These are phyloP conservation scores for Tragelaphus oryx DNA, from an alignment of 2,797 vertebrate genomes.

Conservation along the genomic window DNA sequence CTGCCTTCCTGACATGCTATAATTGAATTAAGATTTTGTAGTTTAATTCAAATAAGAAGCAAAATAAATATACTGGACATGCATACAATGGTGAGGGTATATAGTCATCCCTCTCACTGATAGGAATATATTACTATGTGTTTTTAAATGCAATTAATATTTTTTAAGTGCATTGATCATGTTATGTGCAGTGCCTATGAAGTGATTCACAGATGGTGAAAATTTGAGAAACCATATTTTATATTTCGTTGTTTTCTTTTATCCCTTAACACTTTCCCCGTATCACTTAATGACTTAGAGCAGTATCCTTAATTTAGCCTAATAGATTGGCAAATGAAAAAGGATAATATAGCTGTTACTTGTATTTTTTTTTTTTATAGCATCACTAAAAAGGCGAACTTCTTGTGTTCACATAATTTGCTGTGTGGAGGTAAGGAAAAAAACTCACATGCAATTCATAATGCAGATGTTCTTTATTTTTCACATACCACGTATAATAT, in stretches of 20 bases:
- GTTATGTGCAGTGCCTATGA: not conserved
- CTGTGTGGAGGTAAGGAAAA: not conserved
- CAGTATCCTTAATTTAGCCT: not conserved
- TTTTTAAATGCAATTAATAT: not conserved
- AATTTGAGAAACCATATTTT: not conserved
- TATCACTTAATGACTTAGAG: not conserved
- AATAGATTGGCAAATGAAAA: not conserved
- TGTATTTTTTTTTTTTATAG: not conserved
- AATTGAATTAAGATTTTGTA: constrained; percentile 24
- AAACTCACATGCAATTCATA: not conserved
- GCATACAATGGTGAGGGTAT: not conserved
- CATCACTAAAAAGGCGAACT: not conserved
- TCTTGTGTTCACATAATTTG: not conserved
- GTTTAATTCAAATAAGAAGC: not conserved
- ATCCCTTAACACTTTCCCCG: not conserved
- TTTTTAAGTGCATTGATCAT: not conserved
- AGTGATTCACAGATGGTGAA: not conserved
- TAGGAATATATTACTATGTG: not conserved
- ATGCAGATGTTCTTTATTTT: not conserved
- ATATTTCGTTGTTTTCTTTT: not conserved
- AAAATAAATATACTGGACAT: not conserved
- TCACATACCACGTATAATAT: not conserved
- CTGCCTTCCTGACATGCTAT: not conserved
- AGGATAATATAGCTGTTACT: not conserved
- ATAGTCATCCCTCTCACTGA: not conserved